Evolutionary conservation across 64 coral and sea anemone genomes (phyloP), one percentile per base, ranked within the genome.

Genomic region (Montipora capricornis): DNA sequence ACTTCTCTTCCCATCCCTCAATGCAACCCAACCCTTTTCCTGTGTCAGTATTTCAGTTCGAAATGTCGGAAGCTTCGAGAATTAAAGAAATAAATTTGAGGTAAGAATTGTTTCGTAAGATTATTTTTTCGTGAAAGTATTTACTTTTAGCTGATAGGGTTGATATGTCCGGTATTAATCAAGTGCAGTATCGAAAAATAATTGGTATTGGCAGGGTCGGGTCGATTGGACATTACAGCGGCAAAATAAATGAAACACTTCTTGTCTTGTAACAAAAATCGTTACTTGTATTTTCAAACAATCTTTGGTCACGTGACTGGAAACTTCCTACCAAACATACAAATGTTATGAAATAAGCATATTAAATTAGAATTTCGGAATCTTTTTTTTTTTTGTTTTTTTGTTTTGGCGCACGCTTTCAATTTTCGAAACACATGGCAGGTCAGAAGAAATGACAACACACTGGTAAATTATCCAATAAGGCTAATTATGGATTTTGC

Each of bases 321-420:
- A 71, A 15, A 8, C 5, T 4, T 71, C 20, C 68, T 8, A 19
- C 68, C 20, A 24, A 20, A 17, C 64, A 86, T 86, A 49, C 1
- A 86, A 29, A 46, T 50, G 82, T 14, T 86, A 86, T 86, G 82
- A 86, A 70, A 70, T 86, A 86, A 86, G 82, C 48, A 70, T 86
- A 70, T 13, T 5, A 86, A 86, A 86, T 86, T 71, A 86, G 82
- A 73, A 48, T 17, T 68, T 61, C 6, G 4, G 66, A 11, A 22
- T 10, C n/a, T 24, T 74, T 20, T 4, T 13, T 12, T 2, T 76
- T 15, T 20, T 20, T 29, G 29, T 0, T 71, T 7, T 37, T 37
- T 37, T 37, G 37, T 37, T 37, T 37, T 37, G 37, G 37, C 37
- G 2, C 20, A 71, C 17, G 20, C 5, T 6, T 1, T 48, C 16